Conservation (phyloP, 2,113 vertebrate genomes). For the Circaetus cinerascens region DNA sequence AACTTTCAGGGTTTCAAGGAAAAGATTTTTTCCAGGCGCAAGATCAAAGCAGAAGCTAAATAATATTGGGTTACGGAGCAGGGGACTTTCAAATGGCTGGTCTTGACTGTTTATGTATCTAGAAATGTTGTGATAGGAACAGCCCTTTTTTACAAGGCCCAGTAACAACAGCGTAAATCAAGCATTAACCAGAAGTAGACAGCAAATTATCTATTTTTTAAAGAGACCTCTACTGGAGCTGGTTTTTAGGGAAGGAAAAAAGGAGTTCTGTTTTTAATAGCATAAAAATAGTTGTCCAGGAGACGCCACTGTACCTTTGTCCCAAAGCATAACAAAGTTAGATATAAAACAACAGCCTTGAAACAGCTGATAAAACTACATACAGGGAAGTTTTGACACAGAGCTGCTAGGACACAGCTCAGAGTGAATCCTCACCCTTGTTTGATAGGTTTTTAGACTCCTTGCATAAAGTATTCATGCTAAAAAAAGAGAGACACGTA, state of each 20-base stretch:
- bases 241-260: slow-evolving; percentile 13
- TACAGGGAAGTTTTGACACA: background rate
- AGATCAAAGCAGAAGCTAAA: slow-evolving; percentile 69
- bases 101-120: slow-evolving; percentile 55
- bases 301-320: slow-evolving; percentile 55
- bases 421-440: background rate
- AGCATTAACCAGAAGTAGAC: slow-evolving; percentile 54
- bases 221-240: background rate
- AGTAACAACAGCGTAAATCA: slow-evolving; percentile 50
- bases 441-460: background rate
- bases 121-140: slow-evolving; percentile 61
- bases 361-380: slow-evolving; percentile 4
- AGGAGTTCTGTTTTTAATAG: slow-evolving; percentile 48
- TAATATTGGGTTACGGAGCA: slow-evolving; percentile 48
- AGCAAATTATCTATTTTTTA: slow-evolving; percentile 39
- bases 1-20: slow-evolving; percentile 61
- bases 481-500: background rate
- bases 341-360: slow-evolving; percentile 42
- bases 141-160: slow-evolving; percentile 29
- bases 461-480: background rate
- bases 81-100: slow-evolving; percentile 39
- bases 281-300: slow-evolving; percentile 25
- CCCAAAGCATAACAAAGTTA: slow-evolving; percentile 37
- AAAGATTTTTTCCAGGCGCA: slow-evolving; percentile 49
- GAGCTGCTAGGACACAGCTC: background rate